A percentile compares a stretch with the other conserved stretches of the same genome.
phyloP scores from a whole-genome alignment of 2,888 invertebrate species.

The Troides aeacus region DNA sequence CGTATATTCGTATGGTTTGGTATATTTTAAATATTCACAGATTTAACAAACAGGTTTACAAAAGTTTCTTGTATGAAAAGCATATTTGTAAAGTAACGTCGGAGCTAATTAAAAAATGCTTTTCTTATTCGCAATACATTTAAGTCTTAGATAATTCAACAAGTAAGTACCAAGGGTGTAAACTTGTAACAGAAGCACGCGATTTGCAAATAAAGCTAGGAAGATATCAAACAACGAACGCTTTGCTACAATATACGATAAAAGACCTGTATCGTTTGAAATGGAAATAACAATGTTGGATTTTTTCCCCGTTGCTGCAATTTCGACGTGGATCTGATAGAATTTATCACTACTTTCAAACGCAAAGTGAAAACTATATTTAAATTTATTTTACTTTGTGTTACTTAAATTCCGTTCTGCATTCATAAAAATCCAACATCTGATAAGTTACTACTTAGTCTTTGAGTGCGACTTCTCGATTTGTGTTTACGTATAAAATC shows the following conservation, averaged over 20 bases:
- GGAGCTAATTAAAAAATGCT: slow-evolving; percentile 30
- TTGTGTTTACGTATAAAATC: too few species aligned
- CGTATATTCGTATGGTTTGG: too few species aligned
- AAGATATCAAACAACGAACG: slow-evolving; percentile 69
- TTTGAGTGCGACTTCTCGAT: not conserved
- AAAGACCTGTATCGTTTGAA: slow-evolving; percentile 59
- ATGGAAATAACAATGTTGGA: slow-evolving; percentile 62
- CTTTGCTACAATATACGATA: slow-evolving; percentile 64
- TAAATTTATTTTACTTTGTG: not conserved
- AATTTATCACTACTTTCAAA: slow-evolving; percentile 35
- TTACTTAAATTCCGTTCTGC: not conserved
- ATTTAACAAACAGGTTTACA: too few species aligned
- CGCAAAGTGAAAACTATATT: slow-evolving; percentile 2
- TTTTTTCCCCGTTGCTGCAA: slow-evolving; percentile 47
- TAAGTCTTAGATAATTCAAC: slow-evolving; percentile 63
- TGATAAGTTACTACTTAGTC: not conserved
- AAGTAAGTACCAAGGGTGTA: slow-evolving; percentile 59
- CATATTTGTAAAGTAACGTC: not conserved
- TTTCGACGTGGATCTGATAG: slow-evolving; percentile 45
- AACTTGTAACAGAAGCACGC: slow-evolving; percentile 61
- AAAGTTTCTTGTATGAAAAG: not conserved
- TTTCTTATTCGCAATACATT: slow-evolving; percentile 43
- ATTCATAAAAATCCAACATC: not conserved
- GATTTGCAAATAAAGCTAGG: slow-evolving; percentile 75
- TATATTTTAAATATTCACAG: too few species aligned